phyloP scores from a whole-genome alignment of 2,888 invertebrate genomes.

The Pasiphila rectangulata region DNA sequence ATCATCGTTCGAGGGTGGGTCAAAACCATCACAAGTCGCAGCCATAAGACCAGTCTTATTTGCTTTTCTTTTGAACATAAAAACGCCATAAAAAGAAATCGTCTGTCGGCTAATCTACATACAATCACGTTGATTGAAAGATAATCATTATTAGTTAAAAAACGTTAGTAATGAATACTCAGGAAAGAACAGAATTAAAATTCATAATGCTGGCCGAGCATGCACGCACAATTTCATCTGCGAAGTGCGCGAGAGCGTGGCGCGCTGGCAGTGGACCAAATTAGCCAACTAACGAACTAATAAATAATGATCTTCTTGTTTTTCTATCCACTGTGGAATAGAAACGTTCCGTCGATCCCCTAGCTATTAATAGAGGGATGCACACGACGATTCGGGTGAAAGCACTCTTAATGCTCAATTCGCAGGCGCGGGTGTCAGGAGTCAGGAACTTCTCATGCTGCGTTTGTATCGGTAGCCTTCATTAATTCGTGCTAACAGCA shows the following conservation, averaged over 20 bases:
- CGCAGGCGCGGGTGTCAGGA: constrained; percentile 65
- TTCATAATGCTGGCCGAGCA: constrained; percentile 42
- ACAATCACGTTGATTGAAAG: constrained; percentile 4
- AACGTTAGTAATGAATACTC: constrained; percentile 21
- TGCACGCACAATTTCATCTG: constrained; percentile 73
- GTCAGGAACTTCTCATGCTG: constrained; percentile 50
- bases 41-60: no score
- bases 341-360: constrained; percentile 73
- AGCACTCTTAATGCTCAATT: constrained; percentile 74
- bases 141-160: constrained; percentile 18
- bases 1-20: no score
- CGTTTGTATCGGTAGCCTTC: constrained; percentile 54
- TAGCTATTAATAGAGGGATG: constrained; percentile 71
- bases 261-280: constrained; percentile 77
- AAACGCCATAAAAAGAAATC: constrained; percentile 1
- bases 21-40: no score
- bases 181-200: constrained; percentile 53
- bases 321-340: constrained; percentile 77
- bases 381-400: constrained; percentile 78
- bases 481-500: constrained; percentile 71
- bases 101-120: not conserved
- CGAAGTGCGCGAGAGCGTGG: constrained; percentile 74
- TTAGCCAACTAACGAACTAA: constrained; percentile 80
- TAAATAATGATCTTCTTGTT: constrained; percentile 80
- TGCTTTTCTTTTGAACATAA: not conserved